Evolutionary conservation across 2,797 vertebrate species (phyloP).

Genomic region (Gadopsis bispinosus): DNA sequence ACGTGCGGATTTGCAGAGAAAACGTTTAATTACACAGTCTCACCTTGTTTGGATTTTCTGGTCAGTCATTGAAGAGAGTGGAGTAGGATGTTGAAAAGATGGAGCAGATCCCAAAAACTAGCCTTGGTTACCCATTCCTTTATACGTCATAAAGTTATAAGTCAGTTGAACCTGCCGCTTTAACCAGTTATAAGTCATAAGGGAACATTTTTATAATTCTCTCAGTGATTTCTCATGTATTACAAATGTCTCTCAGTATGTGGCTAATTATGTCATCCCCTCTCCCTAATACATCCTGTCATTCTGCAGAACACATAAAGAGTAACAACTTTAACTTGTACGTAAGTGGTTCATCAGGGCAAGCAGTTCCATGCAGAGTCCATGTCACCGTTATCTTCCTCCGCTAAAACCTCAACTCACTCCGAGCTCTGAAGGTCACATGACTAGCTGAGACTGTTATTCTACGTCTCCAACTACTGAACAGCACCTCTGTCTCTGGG

Average conservation of each 20-base stretch:
- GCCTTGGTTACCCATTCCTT: background rate
- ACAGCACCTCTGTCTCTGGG: slow-evolving; percentile 22
- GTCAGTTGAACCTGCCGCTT: too few relatives aligned
- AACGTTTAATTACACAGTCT: slow-evolving; percentile 11
- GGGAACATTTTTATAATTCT: background rate
- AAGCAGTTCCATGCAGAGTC: slow-evolving; percentile 50
- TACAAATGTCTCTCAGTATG: background rate
- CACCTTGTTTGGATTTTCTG: slow-evolving; percentile 8
- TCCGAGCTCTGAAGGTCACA: slow-evolving; percentile 49
- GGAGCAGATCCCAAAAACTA: background rate
- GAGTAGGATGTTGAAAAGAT: background rate
- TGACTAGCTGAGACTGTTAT: slow-evolving; percentile 56
- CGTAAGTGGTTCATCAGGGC: slow-evolving; percentile 28
- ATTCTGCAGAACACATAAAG: background rate
- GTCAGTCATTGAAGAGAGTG: too few relatives aligned
- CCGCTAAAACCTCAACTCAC: slow-evolving; percentile 41
- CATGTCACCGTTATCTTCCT: slow-evolving; percentile 47
- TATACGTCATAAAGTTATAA: background rate
- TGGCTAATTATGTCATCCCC: background rate
- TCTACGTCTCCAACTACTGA: slow-evolving; percentile 39
- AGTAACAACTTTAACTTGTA: background rate
- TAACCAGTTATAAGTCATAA: too few relatives aligned
- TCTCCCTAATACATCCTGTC: background rate
- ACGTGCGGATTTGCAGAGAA: slow-evolving; percentile 12
- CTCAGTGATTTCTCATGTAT: background rate